Evolutionary conservation across 2,888 invertebrate genomes (phyloP).

Genomic region (Mesorhabditis sp.): DNA sequence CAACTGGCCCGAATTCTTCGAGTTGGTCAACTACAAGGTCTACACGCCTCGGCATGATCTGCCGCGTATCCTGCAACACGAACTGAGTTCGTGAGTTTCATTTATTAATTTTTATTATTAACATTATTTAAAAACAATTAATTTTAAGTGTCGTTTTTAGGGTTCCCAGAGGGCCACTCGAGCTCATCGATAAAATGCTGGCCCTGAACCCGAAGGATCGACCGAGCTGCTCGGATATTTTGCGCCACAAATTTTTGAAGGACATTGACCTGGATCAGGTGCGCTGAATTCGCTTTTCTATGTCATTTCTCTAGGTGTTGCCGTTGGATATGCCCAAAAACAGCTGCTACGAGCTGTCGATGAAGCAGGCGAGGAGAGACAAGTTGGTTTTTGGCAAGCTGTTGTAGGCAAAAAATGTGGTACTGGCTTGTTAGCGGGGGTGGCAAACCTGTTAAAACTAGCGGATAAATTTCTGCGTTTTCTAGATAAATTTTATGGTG

Average conservation of each 20-base stretch:
- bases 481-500: not conserved
- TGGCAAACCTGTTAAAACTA: too few relatives aligned
- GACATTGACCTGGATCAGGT: not conserved
- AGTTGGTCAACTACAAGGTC: not conserved
- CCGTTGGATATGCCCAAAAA: too few relatives aligned
- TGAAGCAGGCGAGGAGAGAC: too few relatives aligned
- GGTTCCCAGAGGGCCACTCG: constrained; percentile 64
- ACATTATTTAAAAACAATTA: not conserved
- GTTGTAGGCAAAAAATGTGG: too few relatives aligned
- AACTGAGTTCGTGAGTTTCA: constrained; percentile 5
- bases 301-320: not conserved
- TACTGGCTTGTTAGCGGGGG: too few relatives aligned
- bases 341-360: too few relatives aligned
- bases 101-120: too few relatives aligned
- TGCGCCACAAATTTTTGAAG: constrained; percentile 73
- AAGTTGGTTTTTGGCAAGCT: not conserved
- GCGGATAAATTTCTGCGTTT: not conserved
- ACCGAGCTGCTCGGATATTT: constrained; percentile 87
- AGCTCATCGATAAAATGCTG: constrained; percentile 70
- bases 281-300: not conserved
- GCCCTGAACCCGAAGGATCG: constrained; percentile 89
- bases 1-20: constrained; percentile 75
- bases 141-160: not conserved
- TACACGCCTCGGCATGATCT: not conserved
- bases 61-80: not conserved